Evolutionary conservation across 2,888 invertebrate genomes (phyloP).

Genomic region (Hypena proboscidalis): DNA sequence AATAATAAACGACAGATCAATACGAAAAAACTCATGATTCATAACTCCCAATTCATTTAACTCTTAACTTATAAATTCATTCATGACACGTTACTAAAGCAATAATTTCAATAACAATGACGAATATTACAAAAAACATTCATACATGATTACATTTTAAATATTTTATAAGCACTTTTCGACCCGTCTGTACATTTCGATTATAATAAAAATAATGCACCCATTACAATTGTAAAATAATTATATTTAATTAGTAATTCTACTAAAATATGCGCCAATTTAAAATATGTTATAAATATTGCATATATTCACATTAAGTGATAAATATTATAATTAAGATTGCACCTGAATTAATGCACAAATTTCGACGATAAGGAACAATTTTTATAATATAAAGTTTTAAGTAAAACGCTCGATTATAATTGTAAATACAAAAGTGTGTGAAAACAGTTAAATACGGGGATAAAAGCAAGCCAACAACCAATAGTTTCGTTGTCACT

Average conservation of each 20-base stretch:
- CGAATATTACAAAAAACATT: constrained; percentile 11
- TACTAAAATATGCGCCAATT: not conserved
- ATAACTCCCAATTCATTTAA: not conserved
- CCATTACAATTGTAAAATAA: not conserved
- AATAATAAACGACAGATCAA: constrained; percentile 3
- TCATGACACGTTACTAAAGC: constrained; percentile 2
- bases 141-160: not conserved
- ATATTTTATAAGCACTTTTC: not conserved
- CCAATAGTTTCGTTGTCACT: not conserved
- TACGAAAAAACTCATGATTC: constrained; percentile 5
- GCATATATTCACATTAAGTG: not conserved
- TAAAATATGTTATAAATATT: constrained; percentile 9
- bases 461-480: no score
- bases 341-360: constrained; percentile 41
- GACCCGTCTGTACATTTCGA: not conserved
- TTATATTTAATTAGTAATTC: constrained; percentile 1
- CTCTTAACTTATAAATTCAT: constrained; percentile 3
- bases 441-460: no score
- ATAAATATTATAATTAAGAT: constrained; percentile 20
- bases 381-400: not conserved
- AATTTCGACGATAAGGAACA: constrained; percentile 30
- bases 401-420: not conserved
- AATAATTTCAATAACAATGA: constrained; percentile 1
- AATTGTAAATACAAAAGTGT: no score
- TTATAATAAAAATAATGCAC: constrained; percentile 1